Percentiles rank a stretch among this genome's conserved stretches.
phyloP scores from a whole-genome alignment of 2,797 vertebrate genomes.

The Ciconia nigra region DNA sequence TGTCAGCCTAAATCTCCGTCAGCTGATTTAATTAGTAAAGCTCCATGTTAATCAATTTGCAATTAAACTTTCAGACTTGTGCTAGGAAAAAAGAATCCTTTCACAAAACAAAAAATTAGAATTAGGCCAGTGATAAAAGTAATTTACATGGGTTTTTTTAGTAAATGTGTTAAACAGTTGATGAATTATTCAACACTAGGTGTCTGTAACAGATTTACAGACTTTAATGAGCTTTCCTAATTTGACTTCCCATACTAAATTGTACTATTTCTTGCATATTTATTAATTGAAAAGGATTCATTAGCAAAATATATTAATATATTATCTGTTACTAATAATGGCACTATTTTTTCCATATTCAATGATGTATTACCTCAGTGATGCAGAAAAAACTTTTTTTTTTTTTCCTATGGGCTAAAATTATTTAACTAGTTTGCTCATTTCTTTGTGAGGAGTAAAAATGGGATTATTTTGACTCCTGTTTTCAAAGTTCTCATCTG shows the following conservation, averaged over 20 bases:
- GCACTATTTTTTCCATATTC: not conserved
- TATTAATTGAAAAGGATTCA: slow-evolving; percentile 39
- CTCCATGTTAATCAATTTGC: slow-evolving; percentile 65
- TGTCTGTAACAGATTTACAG: slow-evolving; percentile 35
- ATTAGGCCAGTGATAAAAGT: slow-evolving; percentile 47
- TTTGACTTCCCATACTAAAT: slow-evolving; percentile 45
- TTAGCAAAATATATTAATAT: slow-evolving; percentile 25
- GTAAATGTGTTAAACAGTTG: slow-evolving; percentile 34
- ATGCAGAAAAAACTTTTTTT: not conserved
- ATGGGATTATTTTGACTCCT: not conserved
- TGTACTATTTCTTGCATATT: slow-evolving; percentile 30
- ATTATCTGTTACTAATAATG: slow-evolving; percentile 9
- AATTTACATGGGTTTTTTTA: slow-evolving; percentile 29
- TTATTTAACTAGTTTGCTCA: not conserved
- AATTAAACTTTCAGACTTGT: slow-evolving; percentile 59
- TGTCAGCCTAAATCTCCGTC: slow-evolving; percentile 67
- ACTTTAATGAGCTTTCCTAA: slow-evolving; percentile 64
- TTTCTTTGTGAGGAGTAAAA: not conserved
- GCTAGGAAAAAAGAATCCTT: not conserved
- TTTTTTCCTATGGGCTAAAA: not conserved
- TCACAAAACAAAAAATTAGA: slow-evolving; percentile 48
- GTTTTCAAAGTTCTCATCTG: not conserved
- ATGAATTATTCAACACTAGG: slow-evolving; percentile 66
- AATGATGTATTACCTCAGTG: not conserved
- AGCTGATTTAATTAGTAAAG: slow-evolving; percentile 72